phyloP scores from a whole-genome alignment of 2,113 vertebrate genomes.

The Microcebus lehilahytsara region DNA sequence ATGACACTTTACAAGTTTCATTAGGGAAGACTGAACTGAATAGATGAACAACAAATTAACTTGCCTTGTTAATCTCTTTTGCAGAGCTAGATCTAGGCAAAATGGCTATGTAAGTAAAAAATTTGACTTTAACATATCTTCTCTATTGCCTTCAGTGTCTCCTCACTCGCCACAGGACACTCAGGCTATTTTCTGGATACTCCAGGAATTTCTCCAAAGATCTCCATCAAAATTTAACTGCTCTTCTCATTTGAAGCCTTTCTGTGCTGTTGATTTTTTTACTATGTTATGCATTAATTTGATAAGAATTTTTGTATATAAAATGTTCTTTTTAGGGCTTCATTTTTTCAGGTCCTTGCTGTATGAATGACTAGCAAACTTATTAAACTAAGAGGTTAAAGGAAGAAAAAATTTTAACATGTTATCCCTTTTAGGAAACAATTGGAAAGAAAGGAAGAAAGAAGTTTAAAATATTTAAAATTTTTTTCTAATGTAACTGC shows the following conservation, averaged over 20 bases:
- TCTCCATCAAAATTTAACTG: neutral
- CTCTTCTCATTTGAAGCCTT: neutral
- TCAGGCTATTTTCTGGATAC: neutral
- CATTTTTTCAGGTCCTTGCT: neutral
- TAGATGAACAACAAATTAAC: neutral
- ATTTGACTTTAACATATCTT: neutral
- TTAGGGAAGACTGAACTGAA: neutral
- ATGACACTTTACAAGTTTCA: neutral
- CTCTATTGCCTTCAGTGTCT: neutral
- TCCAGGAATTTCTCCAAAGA: neutral
- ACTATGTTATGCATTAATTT: neutral
- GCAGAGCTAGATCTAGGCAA: neutral
- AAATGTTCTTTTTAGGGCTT: neutral
- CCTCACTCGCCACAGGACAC: neutral
- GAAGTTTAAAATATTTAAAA: neutral
- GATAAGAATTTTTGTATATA: neutral
- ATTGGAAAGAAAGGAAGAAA: neutral
- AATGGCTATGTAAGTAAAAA: neutral
- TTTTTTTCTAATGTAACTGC: neutral
- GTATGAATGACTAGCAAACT: neutral
- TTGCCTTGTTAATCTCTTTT: neutral
- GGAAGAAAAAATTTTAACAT: neutral
- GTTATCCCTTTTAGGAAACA: neutral
- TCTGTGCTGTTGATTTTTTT: neutral
- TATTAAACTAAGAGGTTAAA: neutral